Evolutionary conservation across 2,888 invertebrate genomes (phyloP), one percentile per base, ranked within the genome.

Genomic region (Andrena chrysosceles): DNA sequence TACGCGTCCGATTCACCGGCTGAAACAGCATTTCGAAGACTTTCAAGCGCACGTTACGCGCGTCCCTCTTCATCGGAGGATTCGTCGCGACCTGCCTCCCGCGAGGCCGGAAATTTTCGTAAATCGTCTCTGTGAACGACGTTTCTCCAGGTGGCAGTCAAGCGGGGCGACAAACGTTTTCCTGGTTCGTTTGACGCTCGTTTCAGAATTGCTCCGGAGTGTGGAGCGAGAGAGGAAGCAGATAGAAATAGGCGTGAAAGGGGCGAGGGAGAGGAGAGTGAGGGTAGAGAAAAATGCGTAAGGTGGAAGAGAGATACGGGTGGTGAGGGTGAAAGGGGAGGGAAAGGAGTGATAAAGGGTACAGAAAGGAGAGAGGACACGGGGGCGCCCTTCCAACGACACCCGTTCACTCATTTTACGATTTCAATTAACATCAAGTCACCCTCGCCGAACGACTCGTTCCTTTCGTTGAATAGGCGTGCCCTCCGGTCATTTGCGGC

Each of bases 341-440:
- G 42, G 1, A 42, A 42, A 42, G 42, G 4, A 42, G 42, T 42
- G 42, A 42, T 42, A 42, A 42, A 42, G 42, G 42, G 42, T 42
- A 42, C 42, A 42, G 42, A 42, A 42, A 16, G 13, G 42, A 42
- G 42, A 42, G 42, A 42, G 42, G 42, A 42, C 42, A 42, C 42
- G 33, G 54, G 35, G 73, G 23, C 66, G 33, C 75, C 77, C 71
- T 75, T 56, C 74, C 77, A 7, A 63, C 66, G 72, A 31, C 77
- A 64, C 60, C 77, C 69, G 74, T 81, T 85, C 56, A 71, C 70
- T 62, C 78, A 80, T 85, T 89, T 85, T 88, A 88, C 88, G 87
- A 90, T 89, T 89, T 90, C 85, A 90, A 90, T 91, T 90, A 91
- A 90, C 87, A 72, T 69, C 69, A 31, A 64, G 80, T 72, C 64